A percentile compares a stretch with the other conserved stretches of the same genome.
phyloP scores from a whole-genome alignment of 92 coral and sea anemone genomes.

The Phenganax stokvisi region DNA sequence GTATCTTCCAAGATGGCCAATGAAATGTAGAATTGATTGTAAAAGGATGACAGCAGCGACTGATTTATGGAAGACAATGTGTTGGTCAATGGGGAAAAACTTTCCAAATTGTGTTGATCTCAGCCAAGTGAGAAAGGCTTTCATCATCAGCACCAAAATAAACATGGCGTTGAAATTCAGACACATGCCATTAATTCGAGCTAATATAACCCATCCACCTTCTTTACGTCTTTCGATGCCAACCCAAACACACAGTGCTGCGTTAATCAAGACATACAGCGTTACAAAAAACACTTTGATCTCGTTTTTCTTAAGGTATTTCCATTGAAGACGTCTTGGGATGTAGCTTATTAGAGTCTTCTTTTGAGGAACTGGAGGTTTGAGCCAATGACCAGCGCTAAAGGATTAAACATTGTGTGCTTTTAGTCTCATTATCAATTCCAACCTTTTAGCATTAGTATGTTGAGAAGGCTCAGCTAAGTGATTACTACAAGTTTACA shows the following conservation, averaged over 20 bases:
- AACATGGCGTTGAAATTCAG: slow-evolving; percentile 29
- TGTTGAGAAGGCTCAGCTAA: too few relatives aligned
- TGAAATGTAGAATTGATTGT: slow-evolving; percentile 32
- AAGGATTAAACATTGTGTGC: neutral
- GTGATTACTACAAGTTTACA: too few relatives aligned
- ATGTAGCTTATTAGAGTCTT: neutral
- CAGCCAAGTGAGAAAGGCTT: slow-evolving; percentile 34
- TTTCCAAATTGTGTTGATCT: slow-evolving; percentile 1
- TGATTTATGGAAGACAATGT: slow-evolving; percentile 29
- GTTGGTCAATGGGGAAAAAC: slow-evolving; percentile 32
- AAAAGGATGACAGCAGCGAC: slow-evolving; percentile 26
- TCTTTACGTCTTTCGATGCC: slow-evolving; percentile 8
- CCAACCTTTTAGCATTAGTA: too few relatives aligned
- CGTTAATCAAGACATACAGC: slow-evolving; percentile 23
- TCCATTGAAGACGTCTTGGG: slow-evolving; percentile 38
- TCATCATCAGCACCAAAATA: slow-evolving; percentile 42
- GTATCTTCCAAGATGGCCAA: slow-evolving; percentile 38
- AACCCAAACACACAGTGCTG: slow-evolving; percentile 30
- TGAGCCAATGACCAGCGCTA: slow-evolving; percentile 37
- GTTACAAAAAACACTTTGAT: slow-evolving; percentile 21
- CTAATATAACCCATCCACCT: slow-evolving; percentile 35
- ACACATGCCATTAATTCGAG: slow-evolving; percentile 36
- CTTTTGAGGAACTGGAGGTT: slow-evolving; percentile 7
- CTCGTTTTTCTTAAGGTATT: slow-evolving; percentile 23
- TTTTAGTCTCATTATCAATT: too few relatives aligned